Conservation (phyloP, 1,140 invertebrate species). For the Drosophila lacertosa region DNA sequence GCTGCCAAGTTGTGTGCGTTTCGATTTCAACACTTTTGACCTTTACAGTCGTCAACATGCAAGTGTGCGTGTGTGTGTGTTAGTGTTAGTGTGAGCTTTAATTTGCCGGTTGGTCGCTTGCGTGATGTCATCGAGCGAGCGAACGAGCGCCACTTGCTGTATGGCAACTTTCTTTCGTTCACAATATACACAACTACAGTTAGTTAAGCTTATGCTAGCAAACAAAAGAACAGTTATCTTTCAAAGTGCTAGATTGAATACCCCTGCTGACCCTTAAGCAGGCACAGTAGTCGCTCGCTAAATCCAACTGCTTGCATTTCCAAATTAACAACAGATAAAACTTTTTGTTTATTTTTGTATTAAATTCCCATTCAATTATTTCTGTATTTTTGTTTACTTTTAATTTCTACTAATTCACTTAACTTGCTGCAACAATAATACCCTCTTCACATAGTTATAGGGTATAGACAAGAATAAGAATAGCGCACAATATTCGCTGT, state of each 20-base stretch:
- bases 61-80: conserved; percentile 9
- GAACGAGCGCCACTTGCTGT: conserved; percentile 39
- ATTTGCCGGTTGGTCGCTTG: conserved; percentile 56
- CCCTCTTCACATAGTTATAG: too few relatives aligned
- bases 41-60: conserved; percentile 2
- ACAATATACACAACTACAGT: conserved; percentile 39
- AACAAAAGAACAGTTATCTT: background rate
- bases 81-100: conserved; percentile 49
- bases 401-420: too few relatives aligned
- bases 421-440: too few relatives aligned
- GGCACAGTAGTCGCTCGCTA: background rate
- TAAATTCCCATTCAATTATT: too few relatives aligned
- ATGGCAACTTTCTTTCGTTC: conserved; percentile 67
- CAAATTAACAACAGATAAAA: too few relatives aligned
- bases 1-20: conserved; percentile 40
- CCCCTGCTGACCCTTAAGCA: background rate
- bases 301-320: too few relatives aligned
- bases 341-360: too few relatives aligned
- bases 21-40: conserved; percentile 47
- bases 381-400: too few relatives aligned
- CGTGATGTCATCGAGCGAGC: conserved; percentile 63
- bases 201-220: conserved; percentile 18
- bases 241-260: background rate
- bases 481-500: conserved; percentile 15
- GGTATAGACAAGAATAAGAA: conserved; percentile 20